phyloP scores from a whole-genome alignment of 2,888 invertebrate genomes.

The Ectobius pallidus region DNA sequence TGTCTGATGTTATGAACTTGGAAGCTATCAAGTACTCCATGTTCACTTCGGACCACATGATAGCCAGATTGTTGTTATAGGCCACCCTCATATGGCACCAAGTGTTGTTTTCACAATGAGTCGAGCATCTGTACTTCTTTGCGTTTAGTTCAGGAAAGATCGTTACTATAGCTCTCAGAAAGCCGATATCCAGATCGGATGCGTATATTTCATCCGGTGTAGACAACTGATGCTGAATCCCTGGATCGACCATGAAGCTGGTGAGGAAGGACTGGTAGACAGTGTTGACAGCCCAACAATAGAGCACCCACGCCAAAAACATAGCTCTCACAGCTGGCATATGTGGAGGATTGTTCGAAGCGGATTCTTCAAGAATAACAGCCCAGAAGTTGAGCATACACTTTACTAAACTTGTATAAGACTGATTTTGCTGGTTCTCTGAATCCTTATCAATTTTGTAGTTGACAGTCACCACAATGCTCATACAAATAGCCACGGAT shows the following conservation, averaged over 20 bases:
- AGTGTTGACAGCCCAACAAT: slow-evolving; percentile 11
- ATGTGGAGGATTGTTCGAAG: not conserved
- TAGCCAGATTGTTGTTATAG: not conserved
- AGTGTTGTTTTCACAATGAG: not conserved
- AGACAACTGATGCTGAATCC: slow-evolving; percentile 4
- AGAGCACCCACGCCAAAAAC: not conserved
- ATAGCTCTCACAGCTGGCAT: not conserved
- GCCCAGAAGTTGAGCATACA: slow-evolving; percentile 4
- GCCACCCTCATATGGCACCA: not conserved
- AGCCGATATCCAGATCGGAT: not conserved
- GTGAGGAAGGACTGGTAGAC: slow-evolving; percentile 19
- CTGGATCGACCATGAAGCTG: not conserved
- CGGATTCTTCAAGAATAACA: not conserved
- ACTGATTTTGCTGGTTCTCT: not conserved
- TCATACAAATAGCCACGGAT: not conserved
- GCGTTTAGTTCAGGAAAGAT: not conserved
- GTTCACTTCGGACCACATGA: not conserved
- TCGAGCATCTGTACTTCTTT: not conserved
- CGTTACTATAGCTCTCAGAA: not conserved
- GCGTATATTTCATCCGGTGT: not conserved
- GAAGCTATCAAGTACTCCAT: not conserved
- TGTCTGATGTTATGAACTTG: not conserved
- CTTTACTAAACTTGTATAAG: not conserved
- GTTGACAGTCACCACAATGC: not conserved
- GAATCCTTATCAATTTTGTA: not conserved